Conservation (phyloP, 2,888 invertebrate species). For the Dusona sp. region DNA sequence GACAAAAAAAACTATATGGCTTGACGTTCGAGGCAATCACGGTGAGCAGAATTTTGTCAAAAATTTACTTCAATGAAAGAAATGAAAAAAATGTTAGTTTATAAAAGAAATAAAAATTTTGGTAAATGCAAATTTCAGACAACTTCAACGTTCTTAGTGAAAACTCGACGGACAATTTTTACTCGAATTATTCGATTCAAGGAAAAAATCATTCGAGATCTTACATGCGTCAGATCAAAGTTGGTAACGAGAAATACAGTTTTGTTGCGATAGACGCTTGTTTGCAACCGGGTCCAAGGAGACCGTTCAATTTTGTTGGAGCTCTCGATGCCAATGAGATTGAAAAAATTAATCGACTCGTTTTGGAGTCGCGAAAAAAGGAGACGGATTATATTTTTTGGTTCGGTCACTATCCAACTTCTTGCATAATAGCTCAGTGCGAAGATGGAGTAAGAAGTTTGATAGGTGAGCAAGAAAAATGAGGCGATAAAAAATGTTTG, state of each 20-base stretch:
- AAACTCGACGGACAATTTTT: slow-evolving; percentile 90
- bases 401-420: slow-evolving; percentile 97
- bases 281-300: slow-evolving; percentile 92
- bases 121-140: slow-evolving; percentile 87
- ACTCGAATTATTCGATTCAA: slow-evolving; percentile 92
- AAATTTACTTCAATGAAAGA: neutral
- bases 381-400: slow-evolving; percentile 89
- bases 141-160: slow-evolving; percentile 93
- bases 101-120: neutral
- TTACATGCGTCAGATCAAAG: slow-evolving; percentile 88
- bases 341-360: slow-evolving; percentile 86
- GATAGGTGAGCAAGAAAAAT: slow-evolving; percentile 75
- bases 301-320: slow-evolving; percentile 97
- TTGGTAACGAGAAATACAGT: slow-evolving; percentile 88
- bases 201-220: slow-evolving; percentile 89
- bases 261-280: slow-evolving; percentile 95
- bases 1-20: slow-evolving; percentile 87
- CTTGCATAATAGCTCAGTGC: slow-evolving; percentile 90
- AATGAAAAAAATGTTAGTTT: neutral
- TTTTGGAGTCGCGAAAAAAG: slow-evolving; percentile 85
- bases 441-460: slow-evolving; percentile 85
- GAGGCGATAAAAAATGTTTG: neutral
- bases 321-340: slow-evolving; percentile 88
- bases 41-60: slow-evolving; percentile 86
- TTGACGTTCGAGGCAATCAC: slow-evolving; percentile 97